Percentiles rank a stretch among this genome's conserved stretches.
Conservation (phyloP, 2,797 vertebrate genomes). For the Novumbra hubbsi region DNA sequence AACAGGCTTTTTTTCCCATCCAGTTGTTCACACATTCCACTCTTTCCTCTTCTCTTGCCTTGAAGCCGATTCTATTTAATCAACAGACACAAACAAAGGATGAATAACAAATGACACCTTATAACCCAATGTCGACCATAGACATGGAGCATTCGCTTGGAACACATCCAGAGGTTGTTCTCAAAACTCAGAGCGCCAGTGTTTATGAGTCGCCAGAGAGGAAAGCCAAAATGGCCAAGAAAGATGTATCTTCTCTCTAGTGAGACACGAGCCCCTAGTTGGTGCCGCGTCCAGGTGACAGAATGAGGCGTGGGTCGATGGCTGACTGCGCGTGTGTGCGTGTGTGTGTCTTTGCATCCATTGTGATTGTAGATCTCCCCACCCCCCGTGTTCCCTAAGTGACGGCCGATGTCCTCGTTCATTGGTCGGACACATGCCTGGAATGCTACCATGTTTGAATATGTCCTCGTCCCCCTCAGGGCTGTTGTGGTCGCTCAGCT, state of each 20-base stretch:
- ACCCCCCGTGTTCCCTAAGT: not conserved
- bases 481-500: not conserved
- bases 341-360: not conserved
- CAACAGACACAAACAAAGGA: constrained; percentile 28
- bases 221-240: constrained; percentile 26
- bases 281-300: constrained; percentile 7
- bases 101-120: not conserved
- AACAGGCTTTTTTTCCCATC: not conserved
- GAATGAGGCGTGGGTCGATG: too few species aligned
- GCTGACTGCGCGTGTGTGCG: constrained; percentile 15
- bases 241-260: constrained; percentile 29
- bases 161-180: constrained; percentile 6
- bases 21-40: not conserved
- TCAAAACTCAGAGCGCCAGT: constrained; percentile 35
- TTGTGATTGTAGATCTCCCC: not conserved
- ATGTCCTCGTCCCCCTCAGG: not conserved
- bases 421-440: constrained; percentile 34
- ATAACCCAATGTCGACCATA: too few species aligned
- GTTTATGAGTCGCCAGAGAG: constrained; percentile 35
- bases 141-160: too few species aligned
- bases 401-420: constrained; percentile 19
- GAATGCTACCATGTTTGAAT: constrained; percentile 6
- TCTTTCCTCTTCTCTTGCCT: constrained; percentile 35
- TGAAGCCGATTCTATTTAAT: constrained; percentile 40
- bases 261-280: too few species aligned